phyloP scores from a whole-genome alignment of 2,113 vertebrate species.

The Eublepharis macularius region DNA sequence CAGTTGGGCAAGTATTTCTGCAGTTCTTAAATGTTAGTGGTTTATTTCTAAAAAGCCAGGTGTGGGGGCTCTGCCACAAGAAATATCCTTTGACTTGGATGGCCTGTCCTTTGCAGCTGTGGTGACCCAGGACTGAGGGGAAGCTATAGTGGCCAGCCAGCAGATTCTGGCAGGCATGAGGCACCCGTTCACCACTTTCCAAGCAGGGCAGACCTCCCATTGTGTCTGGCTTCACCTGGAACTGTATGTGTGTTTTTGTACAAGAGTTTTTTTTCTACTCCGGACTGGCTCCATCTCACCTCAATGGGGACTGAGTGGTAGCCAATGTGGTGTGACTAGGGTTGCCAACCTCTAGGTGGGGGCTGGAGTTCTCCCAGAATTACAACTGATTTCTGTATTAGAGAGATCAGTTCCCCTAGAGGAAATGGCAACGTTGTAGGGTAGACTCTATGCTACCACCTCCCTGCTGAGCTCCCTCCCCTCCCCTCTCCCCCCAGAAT shows the following conservation, averaged over 20 bases:
- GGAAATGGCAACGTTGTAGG: too few species aligned
- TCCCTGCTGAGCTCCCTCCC: too few species aligned
- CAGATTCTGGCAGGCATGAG: neutral
- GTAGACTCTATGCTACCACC: too few species aligned
- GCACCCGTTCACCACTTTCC: neutral
- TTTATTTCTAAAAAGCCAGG: neutral
- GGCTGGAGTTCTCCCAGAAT: too few species aligned
- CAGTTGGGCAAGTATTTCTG: neutral
- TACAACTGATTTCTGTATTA: too few species aligned
- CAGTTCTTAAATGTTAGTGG: neutral
- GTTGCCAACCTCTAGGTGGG: too few species aligned
- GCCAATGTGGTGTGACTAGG: too few species aligned
- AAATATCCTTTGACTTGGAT: neutral
- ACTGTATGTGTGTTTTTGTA: too few species aligned
- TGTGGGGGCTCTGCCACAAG: neutral
- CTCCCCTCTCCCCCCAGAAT: too few species aligned
- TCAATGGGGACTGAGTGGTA: too few species aligned
- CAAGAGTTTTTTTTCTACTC: too few species aligned
- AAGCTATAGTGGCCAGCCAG: neutral
- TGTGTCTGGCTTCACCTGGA: neutral
- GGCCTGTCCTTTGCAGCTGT: neutral
- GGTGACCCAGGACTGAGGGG: neutral
- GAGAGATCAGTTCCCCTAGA: too few species aligned
- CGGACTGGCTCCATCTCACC: neutral
- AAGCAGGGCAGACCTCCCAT: neutral